Percentiles rank a stretch among this genome's conserved stretches.
Evolutionary conservation across 2,888 invertebrate species (phyloP).

Genomic region (Piscicola geometra): DNA sequence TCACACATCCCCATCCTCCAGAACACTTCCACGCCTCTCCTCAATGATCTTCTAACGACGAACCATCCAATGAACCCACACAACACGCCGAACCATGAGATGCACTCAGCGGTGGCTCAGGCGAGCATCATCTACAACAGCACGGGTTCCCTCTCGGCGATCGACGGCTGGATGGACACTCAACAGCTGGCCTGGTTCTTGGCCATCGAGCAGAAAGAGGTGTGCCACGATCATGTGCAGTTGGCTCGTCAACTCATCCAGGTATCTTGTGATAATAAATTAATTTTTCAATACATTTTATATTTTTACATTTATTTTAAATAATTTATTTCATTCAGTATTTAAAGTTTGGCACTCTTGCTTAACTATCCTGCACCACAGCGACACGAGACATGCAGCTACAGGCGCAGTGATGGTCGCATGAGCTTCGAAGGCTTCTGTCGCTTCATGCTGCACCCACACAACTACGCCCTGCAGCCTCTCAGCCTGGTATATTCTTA

Average conservation of each 20-base stretch:
- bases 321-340: no score
- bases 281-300: no score
- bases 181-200: constrained; percentile 25
- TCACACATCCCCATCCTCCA: not conserved
- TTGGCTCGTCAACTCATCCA: constrained; percentile 11
- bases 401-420: not conserved
- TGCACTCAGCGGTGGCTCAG: constrained; percentile 17
- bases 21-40: not conserved
- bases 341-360: no score
- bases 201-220: constrained; percentile 25
- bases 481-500: not conserved
- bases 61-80: not conserved
- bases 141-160: not conserved
- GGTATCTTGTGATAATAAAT: not conserved
- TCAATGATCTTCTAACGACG: not conserved
- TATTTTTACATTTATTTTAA: no score
- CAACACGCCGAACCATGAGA: not conserved
- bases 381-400: not conserved
- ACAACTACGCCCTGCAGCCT: not conserved
- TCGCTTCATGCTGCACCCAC: not conserved
- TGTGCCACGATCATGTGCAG: not conserved
- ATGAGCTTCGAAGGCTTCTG: not conserved
- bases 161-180: constrained; percentile 15
- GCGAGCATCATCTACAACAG: constrained; percentile 21
- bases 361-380: no score